Conservation (phyloP, 2,888 invertebrate genomes). For the Polylopha cassiicola region DNA sequence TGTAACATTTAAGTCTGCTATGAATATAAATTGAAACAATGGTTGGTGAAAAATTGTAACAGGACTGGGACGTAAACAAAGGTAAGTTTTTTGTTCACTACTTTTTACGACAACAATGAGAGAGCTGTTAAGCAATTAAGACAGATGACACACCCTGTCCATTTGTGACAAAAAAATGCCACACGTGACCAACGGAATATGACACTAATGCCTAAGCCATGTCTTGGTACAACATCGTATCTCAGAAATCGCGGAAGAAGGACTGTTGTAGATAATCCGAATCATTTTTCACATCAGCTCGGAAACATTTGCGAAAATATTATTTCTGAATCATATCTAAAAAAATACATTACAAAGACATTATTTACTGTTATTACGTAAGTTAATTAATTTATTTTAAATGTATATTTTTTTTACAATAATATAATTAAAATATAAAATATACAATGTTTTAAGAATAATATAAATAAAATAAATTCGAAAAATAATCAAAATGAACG, state of each 20-base stretch:
- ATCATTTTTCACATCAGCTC: no score
- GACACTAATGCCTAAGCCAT: slow-evolving; percentile 51
- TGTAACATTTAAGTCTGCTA: no score
- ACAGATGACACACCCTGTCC: slow-evolving; percentile 50
- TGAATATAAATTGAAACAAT: background rate
- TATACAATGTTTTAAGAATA: no score
- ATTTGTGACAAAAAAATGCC: slow-evolving; percentile 53
- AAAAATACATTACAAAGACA: no score
- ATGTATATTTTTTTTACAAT: no score
- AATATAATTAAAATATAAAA: no score
- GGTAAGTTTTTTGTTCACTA: background rate
- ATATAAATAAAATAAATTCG: no score
- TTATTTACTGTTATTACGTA: no score
- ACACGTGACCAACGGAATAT: slow-evolving; percentile 52
- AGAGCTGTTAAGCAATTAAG: slow-evolving; percentile 63
- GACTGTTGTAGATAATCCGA: slow-evolving; percentile 27
- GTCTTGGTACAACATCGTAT: slow-evolving; percentile 31
- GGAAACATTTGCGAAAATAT: no score
- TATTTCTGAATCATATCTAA: no score
- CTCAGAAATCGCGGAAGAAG: slow-evolving; percentile 18
- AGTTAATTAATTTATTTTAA: no score
- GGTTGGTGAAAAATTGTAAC: background rate
- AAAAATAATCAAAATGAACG: no score
- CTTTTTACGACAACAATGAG: slow-evolving; percentile 39
- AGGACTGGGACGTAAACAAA: background rate